Conservation (phyloP, 1,140 invertebrate genomes). For the Adelges cooleyi region DNA sequence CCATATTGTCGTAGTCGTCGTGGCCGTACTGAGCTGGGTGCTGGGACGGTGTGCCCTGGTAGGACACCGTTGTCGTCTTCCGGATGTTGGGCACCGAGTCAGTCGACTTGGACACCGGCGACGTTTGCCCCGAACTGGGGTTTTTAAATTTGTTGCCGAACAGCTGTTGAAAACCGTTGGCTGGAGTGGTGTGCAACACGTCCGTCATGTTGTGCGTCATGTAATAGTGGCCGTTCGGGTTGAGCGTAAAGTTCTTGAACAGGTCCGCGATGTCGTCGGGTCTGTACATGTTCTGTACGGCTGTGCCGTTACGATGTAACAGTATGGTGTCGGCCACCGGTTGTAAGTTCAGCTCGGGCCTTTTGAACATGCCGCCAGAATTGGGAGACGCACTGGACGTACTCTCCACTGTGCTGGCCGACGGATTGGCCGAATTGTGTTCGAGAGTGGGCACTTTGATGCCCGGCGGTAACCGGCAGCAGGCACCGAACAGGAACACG, state of each 20-base stretch:
- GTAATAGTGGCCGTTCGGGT: not conserved
- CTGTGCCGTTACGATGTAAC: conserved; percentile 48
- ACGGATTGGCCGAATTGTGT: not conserved
- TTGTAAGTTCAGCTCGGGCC: conserved; percentile 43
- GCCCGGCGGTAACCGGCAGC: conserved; percentile 55
- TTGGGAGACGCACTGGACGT: not conserved
- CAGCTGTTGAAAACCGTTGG: not conserved
- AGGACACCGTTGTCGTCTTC: conserved; percentile 1
- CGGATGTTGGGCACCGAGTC: not conserved
- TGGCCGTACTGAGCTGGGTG: conserved; percentile 1
- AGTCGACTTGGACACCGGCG: conserved; percentile 7
- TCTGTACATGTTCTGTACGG: conserved; percentile 45
- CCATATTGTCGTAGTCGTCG: conserved; percentile 38
- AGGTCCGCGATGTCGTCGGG: conserved; percentile 45
- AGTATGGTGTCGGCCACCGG: conserved; percentile 52
- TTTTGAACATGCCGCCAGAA: not conserved
- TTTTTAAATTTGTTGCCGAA: not conserved
- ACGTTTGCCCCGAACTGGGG: not conserved
- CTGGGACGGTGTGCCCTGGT: conserved; percentile 23
- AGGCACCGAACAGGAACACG: conserved; percentile 80
- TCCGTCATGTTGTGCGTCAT: not conserved
- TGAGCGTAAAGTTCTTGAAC: not conserved
- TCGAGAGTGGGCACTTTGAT: conserved; percentile 29
- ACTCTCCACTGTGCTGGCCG: not conserved
- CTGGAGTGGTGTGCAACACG: not conserved